Percentiles rank a stretch among this genome's conserved stretches.
These are phyloP conservation scores for Ellobius talpinus DNA, from an alignment of 2,113 vertebrate species.

Conservation along the genomic window DNA sequence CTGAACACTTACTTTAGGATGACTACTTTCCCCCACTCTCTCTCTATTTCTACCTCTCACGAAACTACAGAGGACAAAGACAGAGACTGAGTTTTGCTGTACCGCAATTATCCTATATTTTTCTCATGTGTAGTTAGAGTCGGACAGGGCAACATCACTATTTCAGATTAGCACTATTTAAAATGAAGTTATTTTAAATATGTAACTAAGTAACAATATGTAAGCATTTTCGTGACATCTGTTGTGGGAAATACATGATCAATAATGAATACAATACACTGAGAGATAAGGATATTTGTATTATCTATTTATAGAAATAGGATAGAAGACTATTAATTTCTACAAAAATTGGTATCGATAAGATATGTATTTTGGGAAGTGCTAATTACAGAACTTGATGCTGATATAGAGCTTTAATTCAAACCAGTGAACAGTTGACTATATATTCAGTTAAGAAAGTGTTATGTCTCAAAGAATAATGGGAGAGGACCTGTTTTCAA, in stretches of 20 bases:
- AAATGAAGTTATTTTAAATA: constrained; percentile 21
- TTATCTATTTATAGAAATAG: neutral
- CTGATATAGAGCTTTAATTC: neutral
- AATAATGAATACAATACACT: neutral
- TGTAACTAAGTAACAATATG: neutral
- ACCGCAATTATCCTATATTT: neutral
- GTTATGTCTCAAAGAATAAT: neutral
- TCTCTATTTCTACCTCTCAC: neutral
- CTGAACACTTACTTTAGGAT: neutral
- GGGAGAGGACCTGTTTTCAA: neutral
- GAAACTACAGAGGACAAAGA: neutral
- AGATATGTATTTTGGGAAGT: neutral
- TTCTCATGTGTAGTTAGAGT: neutral
- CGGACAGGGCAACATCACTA: neutral
- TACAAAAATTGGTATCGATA: neutral
- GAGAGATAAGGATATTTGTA: neutral
- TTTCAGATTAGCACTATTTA: neutral
- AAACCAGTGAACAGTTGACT: neutral
- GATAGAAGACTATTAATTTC: neutral
- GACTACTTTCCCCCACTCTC: neutral
- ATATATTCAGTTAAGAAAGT: neutral
- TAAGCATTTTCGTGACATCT: neutral
- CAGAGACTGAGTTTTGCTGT: neutral
- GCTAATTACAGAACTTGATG: neutral
- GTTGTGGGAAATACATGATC: neutral